A percentile compares a stretch with the other conserved stretches of the same genome.
These are phyloP conservation scores for Psilopsiagon aurifrons DNA, from an alignment of 2,113 vertebrate genomes.

Conservation along the genomic window DNA sequence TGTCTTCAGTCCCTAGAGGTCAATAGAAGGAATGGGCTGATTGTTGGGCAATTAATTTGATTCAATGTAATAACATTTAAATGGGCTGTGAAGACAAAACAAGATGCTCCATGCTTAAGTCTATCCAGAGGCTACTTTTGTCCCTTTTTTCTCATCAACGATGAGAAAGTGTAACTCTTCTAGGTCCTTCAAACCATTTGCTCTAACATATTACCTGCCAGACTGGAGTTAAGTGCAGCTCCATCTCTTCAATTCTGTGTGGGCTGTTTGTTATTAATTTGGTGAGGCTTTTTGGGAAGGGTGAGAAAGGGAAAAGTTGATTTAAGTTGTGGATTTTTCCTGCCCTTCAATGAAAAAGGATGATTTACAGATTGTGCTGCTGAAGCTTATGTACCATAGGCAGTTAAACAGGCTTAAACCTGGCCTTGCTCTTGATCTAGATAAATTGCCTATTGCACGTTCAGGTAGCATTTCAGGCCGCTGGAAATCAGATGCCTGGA, in stretches of 20 bases:
- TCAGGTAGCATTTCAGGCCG: not conserved
- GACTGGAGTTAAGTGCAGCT: not conserved
- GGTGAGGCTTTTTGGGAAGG: not conserved
- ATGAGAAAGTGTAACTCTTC: not conserved
- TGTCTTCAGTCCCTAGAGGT: conserved; percentile 13
- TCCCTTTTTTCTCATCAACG: not conserved
- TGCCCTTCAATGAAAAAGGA: not conserved
- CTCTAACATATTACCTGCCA: not conserved
- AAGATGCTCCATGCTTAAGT: not conserved
- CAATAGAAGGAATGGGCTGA: not conserved
- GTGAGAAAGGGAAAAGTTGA: not conserved
- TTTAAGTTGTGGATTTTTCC: not conserved
- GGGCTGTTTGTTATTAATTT: not conserved
- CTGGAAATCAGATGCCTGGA: not conserved
- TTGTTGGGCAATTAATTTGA: conserved; percentile 28
- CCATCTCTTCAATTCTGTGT: not conserved
- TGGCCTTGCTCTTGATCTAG: not conserved
- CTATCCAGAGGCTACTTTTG: not conserved
- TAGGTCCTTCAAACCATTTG: not conserved
- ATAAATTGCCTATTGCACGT: not conserved
- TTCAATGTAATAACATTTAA: not conserved
- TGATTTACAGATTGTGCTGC: not conserved
- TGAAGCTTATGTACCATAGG: not conserved
- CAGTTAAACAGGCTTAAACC: not conserved
- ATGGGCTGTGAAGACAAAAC: not conserved